Conservation (phyloP, 2,113 vertebrate genomes). For the Hippocampus abdominalis region DNA sequence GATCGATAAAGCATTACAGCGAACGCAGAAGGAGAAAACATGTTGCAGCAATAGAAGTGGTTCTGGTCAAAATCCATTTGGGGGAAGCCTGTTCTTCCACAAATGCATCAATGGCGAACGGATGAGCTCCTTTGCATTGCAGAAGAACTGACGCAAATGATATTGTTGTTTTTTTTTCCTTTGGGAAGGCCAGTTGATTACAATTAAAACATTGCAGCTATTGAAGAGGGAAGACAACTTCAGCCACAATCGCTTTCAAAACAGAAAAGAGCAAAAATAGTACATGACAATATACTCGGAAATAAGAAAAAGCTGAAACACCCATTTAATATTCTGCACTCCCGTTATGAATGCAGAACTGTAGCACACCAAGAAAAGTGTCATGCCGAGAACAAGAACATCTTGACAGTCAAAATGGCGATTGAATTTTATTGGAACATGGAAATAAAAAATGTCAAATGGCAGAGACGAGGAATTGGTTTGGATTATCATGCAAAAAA, state of each 20-base stretch:
- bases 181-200: neutral
- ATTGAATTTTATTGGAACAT: too few species aligned
- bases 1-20: slow-evolving; percentile 73
- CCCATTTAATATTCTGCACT: neutral
- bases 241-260: neutral
- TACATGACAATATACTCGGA: too few species aligned
- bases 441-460: too few species aligned
- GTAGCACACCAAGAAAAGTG: neutral
- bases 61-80: slow-evolving; percentile 66
- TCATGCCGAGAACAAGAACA: neutral
- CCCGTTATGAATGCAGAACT: neutral
- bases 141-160: slow-evolving; percentile 36
- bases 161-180: slow-evolving; percentile 35
- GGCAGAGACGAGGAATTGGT: too few species aligned
- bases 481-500: too few species aligned
- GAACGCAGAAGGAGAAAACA: slow-evolving; percentile 61
- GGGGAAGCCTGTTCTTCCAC: slow-evolving; percentile 27
- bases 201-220: slow-evolving; percentile 11
- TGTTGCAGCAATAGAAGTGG: slow-evolving; percentile 57
- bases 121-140: slow-evolving; percentile 24
- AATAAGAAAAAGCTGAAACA: too few species aligned
- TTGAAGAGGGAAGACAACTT: neutral
- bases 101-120: slow-evolving; percentile 50
- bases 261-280: neutral
- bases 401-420: neutral